phyloP scores from a whole-genome alignment of 2,113 vertebrate genomes.

The Piprites chloris region DNA sequence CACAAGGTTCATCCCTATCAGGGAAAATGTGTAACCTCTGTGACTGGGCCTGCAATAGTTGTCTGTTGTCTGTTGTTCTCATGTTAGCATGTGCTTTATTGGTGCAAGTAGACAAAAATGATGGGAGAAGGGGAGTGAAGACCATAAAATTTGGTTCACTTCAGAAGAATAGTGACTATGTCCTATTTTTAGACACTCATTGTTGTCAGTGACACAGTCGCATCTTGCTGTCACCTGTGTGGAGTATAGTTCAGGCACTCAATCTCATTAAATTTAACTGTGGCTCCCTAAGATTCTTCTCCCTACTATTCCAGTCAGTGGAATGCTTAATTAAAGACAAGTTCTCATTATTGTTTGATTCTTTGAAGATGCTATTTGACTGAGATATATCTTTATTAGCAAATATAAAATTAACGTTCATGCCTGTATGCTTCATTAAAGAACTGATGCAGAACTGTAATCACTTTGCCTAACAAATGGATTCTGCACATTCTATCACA shows the following conservation, averaged over 20 bases:
- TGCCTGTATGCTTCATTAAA: neutral
- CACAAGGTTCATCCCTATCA: neutral
- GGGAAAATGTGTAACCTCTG: neutral
- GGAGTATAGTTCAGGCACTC: neutral
- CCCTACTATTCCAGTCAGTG: neutral
- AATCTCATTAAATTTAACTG: neutral
- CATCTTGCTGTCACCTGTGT: neutral
- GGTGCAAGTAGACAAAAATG: neutral
- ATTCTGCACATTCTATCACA: neutral
- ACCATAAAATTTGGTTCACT: neutral
- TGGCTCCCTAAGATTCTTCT: neutral
- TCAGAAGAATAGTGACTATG: neutral
- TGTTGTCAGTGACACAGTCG: neutral
- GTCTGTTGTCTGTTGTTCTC: neutral
- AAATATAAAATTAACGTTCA: neutral
- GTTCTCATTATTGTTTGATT: neutral
- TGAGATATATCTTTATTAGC: neutral
- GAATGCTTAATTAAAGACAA: neutral
- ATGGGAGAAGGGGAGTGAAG: rapidly evolving
- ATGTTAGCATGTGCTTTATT: neutral
- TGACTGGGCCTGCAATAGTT: neutral
- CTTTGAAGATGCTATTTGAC: neutral
- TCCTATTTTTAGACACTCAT: neutral
- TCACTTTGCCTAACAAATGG: neutral
- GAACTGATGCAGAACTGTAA: neutral